phyloP scores from a whole-genome alignment of 1,140 invertebrate species.

The Lepidurus arcticus region DNA sequence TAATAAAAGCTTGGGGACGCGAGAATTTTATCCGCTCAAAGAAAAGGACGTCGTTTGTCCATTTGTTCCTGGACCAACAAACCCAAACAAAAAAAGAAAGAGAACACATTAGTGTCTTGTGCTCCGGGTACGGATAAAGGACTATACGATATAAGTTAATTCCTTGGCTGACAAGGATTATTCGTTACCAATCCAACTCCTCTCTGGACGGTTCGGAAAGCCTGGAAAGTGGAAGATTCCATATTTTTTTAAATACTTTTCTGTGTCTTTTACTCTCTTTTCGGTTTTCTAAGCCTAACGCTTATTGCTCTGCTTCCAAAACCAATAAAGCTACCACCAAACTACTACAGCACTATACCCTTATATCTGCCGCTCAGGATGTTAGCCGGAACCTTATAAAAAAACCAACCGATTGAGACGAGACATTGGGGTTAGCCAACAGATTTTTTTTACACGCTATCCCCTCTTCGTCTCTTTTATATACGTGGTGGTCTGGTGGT shows the following conservation, averaged over 20 bases:
- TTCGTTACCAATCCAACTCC: neutral
- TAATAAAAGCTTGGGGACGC: neutral
- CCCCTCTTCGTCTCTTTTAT: neutral
- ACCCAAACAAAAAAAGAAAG: neutral
- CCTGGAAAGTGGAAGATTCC: neutral
- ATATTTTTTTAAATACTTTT: neutral
- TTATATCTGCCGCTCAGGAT: constrained; percentile 5
- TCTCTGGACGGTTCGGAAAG: neutral
- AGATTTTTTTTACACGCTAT: neutral
- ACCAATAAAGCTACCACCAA: constrained; percentile 21
- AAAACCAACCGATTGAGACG: neutral
- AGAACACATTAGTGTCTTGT: neutral
- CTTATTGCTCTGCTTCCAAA: neutral
- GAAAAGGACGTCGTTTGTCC: neutral
- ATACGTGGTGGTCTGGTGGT: neutral
- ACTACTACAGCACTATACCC: neutral
- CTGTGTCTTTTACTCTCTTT: neutral
- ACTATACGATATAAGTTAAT: neutral
- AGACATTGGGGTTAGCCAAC: neutral
- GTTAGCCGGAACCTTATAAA: constrained; percentile 15
- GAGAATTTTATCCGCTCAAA: neutral
- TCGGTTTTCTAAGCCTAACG: neutral
- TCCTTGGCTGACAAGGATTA: neutral
- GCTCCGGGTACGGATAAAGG: neutral
- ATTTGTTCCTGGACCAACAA: neutral